Base-by-base conservation (phyloP, 2,113 vertebrate species). In the Antechinus flavipes region DNA sequence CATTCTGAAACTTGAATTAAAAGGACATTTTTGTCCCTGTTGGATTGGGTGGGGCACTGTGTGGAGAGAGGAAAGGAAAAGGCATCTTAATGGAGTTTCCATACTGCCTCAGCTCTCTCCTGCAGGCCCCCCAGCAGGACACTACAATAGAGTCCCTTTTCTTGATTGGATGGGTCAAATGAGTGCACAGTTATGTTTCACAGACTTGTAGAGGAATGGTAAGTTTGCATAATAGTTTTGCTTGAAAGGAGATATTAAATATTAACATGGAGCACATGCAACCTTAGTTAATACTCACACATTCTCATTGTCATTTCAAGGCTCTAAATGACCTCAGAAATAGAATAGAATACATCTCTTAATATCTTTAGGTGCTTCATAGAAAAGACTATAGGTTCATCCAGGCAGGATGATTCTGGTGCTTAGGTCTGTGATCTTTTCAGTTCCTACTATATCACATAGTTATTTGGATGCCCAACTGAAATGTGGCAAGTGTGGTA, bases 11-110 rank as follows among this genome's bases (percentile, higher is more conserved):
- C 25, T 35, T 12, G 46, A 19, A 25, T 25, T 1, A 16, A 61
- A 50, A 68, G 23, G 54, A n/a, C 23, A n/a, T 93, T n/a, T 95
- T 89, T 89, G 91, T 76, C 30, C 52, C 91, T 93, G n/a, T 26
- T 95, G 55, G 11, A 12, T 55, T 54, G 46, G 76, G 84, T 16
- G 54, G 56, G 11, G 68, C 8, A 22, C 46, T 90, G 16, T 68
- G 11, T n/a, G 23, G 19, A 42, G 49, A 47, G 30, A 30, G 55
- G 2, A 27, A 23, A 91, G 93, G 54, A 52, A 56, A 90, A 93
- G 68, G 23, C 54, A 24, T 58, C 54, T 68, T 53, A 19, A 4
- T n/a, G 42, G 53, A 46, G 12, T 50, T 30, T 89, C 35, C 50
- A 49, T n/a, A 8, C 2, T 1, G 92, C 55, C 53, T 0, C 2